Evolutionary conservation across 2,113 vertebrate genomes (phyloP), one percentile per base, ranked within the genome.

Genomic region (Coturnix japonica): DNA sequence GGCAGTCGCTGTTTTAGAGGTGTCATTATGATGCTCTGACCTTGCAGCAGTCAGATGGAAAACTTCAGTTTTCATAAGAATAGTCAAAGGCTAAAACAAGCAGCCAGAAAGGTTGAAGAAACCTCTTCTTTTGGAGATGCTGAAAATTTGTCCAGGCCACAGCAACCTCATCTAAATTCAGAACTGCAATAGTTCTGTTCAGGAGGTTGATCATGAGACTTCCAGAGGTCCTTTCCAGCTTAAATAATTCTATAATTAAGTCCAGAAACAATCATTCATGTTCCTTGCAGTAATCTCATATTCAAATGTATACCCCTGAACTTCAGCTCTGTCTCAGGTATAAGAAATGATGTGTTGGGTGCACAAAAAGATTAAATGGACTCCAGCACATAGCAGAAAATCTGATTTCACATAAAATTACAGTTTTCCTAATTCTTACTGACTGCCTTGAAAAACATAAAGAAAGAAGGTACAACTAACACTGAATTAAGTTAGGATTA

Each of bases 261-360:
- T 63, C 26, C 35, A 63, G 15, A 15, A 79, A 60, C 51, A 70
- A 83, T 54, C 21, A 60, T 18, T 60, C 17, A 35, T 25, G 39
- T 46, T 78, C 39, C 9, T 28, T 7, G 2, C 17, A 31, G 11
- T 26, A 21, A 87, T 30, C 19, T 72, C 19, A 47, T 53, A 25
- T 65, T 59, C 63, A 64, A n/a, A 21, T 47, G 19, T 61, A 26
- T 11, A 26, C 13, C 78, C 18, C 31, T 80, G 51, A 72, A 43
- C 22, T 51, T 87, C 25, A 60, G 16, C 4, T 72, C 78, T 49
- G 56, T 56, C 26, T 56, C 60, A 21, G 10, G 11, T 54, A 53
- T 35, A 44, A 53, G 23, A 67, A 74, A 74, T 57, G 0, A 9
- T 9, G 22, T 4, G 33, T 5, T 2, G 0, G 7, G 14, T 57